phyloP scores from a whole-genome alignment of 2,113 vertebrate species.

The Pterophyllum scalare region DNA sequence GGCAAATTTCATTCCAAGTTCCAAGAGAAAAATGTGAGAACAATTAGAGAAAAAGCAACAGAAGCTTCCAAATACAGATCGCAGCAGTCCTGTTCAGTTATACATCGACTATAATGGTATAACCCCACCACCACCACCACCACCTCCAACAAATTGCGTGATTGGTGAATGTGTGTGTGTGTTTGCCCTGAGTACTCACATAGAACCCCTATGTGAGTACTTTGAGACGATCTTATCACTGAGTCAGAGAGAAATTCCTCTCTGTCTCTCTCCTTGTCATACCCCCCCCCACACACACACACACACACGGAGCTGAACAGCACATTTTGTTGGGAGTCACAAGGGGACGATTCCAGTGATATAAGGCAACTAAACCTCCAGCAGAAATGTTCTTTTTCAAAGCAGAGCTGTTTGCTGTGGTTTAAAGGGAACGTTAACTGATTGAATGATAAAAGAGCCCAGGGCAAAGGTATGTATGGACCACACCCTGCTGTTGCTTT shows the following conservation, averaged over 20 bases:
- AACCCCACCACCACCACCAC: background rate
- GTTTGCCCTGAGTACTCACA: conserved; percentile 35
- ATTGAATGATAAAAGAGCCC: conserved; percentile 73
- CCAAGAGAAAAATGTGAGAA: background rate
- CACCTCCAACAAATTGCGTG: conserved; percentile 17
- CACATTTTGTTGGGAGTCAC: conserved; percentile 42
- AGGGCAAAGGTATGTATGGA: conserved; percentile 73
- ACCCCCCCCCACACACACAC: background rate
- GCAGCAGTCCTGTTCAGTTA: background rate
- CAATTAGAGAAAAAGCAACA: background rate
- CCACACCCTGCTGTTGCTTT: conserved; percentile 67
- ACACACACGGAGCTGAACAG: conserved; percentile 47
- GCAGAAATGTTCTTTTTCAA: conserved; percentile 56
- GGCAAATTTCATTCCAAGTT: background rate
- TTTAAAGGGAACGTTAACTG: conserved; percentile 70
- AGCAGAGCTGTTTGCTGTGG: conserved; percentile 49
- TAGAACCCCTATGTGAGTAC: conserved; percentile 71
- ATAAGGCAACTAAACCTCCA: conserved; percentile 49
- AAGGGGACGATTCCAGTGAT: conserved; percentile 34
- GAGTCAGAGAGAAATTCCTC: conserved; percentile 71
- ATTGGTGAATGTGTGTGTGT: conserved; percentile 30
- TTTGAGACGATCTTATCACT: conserved; percentile 74
- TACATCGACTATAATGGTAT: background rate
- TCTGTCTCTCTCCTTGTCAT: conserved; percentile 32
- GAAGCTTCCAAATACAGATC: background rate